Evolutionary conservation across 2,797 vertebrate genomes (phyloP).

Genomic region (Sparus aurata): DNA sequence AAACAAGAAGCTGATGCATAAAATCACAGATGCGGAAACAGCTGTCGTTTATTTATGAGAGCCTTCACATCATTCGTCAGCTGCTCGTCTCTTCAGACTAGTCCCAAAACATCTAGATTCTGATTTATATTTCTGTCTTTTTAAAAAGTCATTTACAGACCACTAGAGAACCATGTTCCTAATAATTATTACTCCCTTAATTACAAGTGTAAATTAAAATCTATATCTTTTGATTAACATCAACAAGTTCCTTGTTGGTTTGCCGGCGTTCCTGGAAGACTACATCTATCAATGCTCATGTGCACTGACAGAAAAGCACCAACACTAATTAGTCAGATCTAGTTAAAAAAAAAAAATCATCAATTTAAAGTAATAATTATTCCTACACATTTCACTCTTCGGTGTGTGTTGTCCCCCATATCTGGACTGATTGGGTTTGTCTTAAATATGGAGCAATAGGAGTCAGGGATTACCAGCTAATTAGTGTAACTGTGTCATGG

Average conservation of each 20-base stretch:
- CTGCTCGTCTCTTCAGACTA: conserved; percentile 11
- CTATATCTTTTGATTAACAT: conserved; percentile 78
- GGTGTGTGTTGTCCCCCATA: conserved; percentile 62
- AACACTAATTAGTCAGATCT: conserved; percentile 73
- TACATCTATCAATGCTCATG: conserved; percentile 58
- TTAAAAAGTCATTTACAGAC: conserved; percentile 46
- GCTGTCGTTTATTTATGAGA: neutral
- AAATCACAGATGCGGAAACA: conserved; percentile 12
- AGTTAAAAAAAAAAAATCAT: conserved; percentile 38
- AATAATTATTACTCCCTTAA: conserved; percentile 73
- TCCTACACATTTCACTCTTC: conserved; percentile 65
- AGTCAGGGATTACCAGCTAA: conserved; percentile 80
- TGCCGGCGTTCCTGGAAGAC: conserved; percentile 73
- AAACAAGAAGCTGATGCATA: neutral
- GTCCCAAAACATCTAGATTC: conserved; percentile 23
- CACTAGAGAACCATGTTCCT: conserved; percentile 47
- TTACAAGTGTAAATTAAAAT: conserved; percentile 77
- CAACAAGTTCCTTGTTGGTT: conserved; percentile 77
- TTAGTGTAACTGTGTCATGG: conserved; percentile 74
- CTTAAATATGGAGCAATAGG: conserved; percentile 79
- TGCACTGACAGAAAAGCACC: conserved; percentile 43
- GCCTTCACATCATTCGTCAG: neutral
- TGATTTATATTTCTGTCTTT: conserved; percentile 43
- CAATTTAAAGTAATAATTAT: conserved; percentile 77
- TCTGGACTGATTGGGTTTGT: conserved; percentile 75